Base-by-base conservation (phyloP, 2,113 vertebrate genomes). In the Prietella phreatophila region DNA sequence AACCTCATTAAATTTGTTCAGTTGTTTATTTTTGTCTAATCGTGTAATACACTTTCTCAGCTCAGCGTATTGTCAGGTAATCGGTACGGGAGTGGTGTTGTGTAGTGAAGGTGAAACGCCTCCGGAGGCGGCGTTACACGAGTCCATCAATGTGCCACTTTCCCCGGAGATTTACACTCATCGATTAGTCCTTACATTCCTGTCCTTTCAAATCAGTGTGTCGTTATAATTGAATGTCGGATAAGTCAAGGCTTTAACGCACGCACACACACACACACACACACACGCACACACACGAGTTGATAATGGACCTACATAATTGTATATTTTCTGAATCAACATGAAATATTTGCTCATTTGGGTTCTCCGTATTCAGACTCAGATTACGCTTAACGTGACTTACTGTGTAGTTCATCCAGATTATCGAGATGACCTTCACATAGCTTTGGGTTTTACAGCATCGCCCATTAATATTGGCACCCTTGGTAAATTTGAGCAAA, bases 211-310 rank as follows among this genome's bases (percentile, higher is more conserved):
- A 42, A 75, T 75, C 71, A 75, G 71, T 13, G 39, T 25, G 71
- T 75, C 71, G 22, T 13, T 42, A 47, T 42, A 25, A 42, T 0
- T 75, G 36, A 75, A 75, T 1, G 10, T 2, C 20, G 3, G 71
- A 75, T 47, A 11, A 47, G 22, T 75, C 39, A 47, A 73, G 69
- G 69, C 73, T 76, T 47, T 47, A 25, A 76, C 73, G 25, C 71
- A 75, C 71, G 42, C 71, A 75, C 71, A 75, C 71, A 75, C 71
- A 75, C 71, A 36, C 67, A 71, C 65, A 33, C 65, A 69, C 67
- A 71, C 67, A 30, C 60, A 63, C 60, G 27, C 60, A 63, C 60
- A 63, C 65, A 67, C 63, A 30, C 22, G 5, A 30, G 11, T 15
- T 5, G 14, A 4, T 30, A 30, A 30, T 5, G n/a, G 27, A 30